Evolutionary conservation across 2,888 invertebrate species (phyloP).

Genomic region (Steinernema hermaphroditum): DNA sequence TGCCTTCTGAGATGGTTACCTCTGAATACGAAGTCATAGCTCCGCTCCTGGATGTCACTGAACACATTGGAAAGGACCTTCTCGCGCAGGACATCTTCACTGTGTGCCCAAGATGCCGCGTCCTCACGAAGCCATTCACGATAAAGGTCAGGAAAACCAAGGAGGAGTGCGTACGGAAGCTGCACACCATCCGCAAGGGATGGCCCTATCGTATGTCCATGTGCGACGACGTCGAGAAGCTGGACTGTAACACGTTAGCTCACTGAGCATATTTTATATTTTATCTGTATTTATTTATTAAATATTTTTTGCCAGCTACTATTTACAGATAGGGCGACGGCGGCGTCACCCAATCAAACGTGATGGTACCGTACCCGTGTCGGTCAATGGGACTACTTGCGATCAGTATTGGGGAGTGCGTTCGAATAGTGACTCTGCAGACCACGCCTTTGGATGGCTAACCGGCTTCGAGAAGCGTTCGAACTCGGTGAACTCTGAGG

Average conservation of each 20-base stretch:
- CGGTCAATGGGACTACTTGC: no score
- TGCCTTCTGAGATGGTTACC: not conserved
- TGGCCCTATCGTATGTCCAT: not conserved
- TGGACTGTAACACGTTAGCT: no score
- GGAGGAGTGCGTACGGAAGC: not conserved
- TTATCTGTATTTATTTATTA: no score
- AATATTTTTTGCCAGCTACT: no score
- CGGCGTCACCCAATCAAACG: no score
- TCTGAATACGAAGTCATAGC: not conserved
- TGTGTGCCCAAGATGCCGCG: not conserved
- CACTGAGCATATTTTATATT: no score
- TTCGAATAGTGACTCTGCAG: not conserved
- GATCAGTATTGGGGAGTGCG: not conserved
- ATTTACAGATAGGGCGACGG: no score
- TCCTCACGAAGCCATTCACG: not conserved
- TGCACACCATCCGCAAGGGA: not conserved
- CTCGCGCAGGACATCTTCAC: not conserved
- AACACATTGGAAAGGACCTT: not conserved
- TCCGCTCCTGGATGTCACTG: not conserved
- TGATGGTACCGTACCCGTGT: no score
- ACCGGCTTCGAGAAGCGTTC: slow-evolving; percentile 3
- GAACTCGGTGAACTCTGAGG: slow-evolving; percentile 15
- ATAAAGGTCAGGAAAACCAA: not conserved
- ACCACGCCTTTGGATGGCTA: slow-evolving; percentile 7
- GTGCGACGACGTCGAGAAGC: not conserved